These are phyloP conservation scores for Rattus norvegicus DNA, from an alignment of 2,113 vertebrate species.

Conservation along the genomic window DNA sequence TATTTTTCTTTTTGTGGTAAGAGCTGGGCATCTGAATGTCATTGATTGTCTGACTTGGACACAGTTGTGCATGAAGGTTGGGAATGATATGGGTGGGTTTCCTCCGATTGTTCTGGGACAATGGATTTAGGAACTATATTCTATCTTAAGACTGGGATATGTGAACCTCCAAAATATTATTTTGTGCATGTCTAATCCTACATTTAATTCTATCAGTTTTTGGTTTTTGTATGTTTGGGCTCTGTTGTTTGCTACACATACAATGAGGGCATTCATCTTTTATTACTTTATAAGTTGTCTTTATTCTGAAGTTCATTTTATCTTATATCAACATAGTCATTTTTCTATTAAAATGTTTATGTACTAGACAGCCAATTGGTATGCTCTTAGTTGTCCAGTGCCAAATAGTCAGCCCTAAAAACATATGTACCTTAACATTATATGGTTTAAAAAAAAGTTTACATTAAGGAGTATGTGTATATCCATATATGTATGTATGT, in stretches of 20 bases:
- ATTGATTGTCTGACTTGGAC: not conserved
- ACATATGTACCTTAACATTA: not conserved
- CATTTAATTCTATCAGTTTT: not conserved
- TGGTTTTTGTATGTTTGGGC: not conserved
- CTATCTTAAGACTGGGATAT: not conserved
- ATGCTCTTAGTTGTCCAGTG: not conserved
- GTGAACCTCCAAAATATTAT: not conserved
- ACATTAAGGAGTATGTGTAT: not conserved
- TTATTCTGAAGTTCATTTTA: not conserved
- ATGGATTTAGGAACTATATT: not conserved
- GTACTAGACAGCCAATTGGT: not conserved
- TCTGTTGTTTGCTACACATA: not conserved
- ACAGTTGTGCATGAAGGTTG: not conserved
- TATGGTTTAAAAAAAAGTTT: too few relatives aligned
- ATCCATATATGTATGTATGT: not conserved
- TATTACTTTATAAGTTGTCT: not conserved
- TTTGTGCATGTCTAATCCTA: not conserved
- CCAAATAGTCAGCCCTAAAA: not conserved
- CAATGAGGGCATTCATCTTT: not conserved
- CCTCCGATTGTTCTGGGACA: not conserved
- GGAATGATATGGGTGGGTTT: not conserved
- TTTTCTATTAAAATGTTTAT: not conserved
- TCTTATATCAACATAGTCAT: not conserved
- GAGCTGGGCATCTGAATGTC: not conserved
- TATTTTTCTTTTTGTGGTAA: not conserved